phyloP scores from a whole-genome alignment of 1,140 invertebrate species.

The Saccostrea echinata region DNA sequence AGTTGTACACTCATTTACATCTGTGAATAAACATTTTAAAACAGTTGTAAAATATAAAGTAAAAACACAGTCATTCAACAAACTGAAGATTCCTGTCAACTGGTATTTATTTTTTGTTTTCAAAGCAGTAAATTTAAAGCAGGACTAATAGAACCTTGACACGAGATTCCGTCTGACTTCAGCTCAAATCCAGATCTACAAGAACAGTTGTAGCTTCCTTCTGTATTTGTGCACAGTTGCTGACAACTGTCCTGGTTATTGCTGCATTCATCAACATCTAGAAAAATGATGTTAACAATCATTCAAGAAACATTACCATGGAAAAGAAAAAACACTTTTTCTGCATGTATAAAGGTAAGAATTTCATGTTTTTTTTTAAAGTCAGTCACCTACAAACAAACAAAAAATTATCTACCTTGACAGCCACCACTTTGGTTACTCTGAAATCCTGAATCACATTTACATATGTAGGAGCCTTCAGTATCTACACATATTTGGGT shows the following conservation, averaged over 20 bases:
- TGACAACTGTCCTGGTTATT: neutral
- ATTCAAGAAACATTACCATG: too few species aligned
- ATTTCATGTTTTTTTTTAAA: too few species aligned
- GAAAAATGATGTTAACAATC: neutral
- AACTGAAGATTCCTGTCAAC: too few species aligned
- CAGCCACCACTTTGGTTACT: constrained; percentile 32
- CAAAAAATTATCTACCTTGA: constrained; percentile 18
- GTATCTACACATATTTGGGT: constrained; percentile 60
- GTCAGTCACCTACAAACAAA: too few species aligned
- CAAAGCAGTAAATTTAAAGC: neutral
- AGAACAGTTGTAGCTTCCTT: constrained; percentile 42
- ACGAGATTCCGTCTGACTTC: neutral
- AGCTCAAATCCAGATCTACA: constrained; percentile 39
- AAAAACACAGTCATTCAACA: too few species aligned
- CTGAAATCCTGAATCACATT: constrained; percentile 61
- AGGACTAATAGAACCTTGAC: neutral
- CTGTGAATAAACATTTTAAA: constrained; percentile 71
- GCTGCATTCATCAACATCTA: constrained; percentile 49
- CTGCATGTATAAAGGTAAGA: too few species aligned
- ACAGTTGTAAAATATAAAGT: neutral
- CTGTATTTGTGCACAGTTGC: constrained; percentile 37
- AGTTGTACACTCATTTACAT: constrained; percentile 67
- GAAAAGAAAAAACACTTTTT: too few species aligned
- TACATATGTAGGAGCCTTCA: constrained; percentile 60
- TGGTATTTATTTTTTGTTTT: neutral